A percentile compares a stretch with the other conserved stretches of the same genome.
Conservation (phyloP, 1,140 invertebrate species). For the Euglossa dilemma region DNA sequence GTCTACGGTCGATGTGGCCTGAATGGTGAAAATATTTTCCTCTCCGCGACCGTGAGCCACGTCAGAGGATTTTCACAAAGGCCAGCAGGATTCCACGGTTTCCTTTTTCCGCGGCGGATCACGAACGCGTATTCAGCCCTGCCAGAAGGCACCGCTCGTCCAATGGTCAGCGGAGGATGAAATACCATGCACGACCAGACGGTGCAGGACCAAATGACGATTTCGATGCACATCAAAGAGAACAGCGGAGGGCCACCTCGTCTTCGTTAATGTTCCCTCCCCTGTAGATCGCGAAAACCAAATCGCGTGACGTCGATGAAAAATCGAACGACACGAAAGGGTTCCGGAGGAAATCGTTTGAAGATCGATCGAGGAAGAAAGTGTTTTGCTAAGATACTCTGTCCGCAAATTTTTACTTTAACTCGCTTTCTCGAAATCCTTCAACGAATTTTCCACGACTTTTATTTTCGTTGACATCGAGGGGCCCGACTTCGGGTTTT, state of each 20-base stretch:
- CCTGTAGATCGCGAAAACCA: too few species aligned
- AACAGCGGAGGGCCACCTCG: not conserved
- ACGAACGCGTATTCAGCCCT: not conserved
- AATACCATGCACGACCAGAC: not conserved
- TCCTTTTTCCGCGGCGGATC: not conserved
- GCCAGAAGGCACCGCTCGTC: not conserved
- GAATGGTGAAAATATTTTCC: constrained; percentile 14
- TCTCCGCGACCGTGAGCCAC: not conserved
- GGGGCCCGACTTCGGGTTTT: too few species aligned
- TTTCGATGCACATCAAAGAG: constrained; percentile 19
- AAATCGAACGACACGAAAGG: not conserved
- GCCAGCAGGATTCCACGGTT: not conserved
- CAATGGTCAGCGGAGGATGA: constrained; percentile 1
- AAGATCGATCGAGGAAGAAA: not conserved
- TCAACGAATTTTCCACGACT: too few species aligned
- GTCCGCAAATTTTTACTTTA: not conserved
- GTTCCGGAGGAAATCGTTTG: not conserved
- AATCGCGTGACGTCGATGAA: not conserved
- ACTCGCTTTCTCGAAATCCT: not conserved
- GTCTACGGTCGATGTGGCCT: constrained; percentile 1
- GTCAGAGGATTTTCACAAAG: constrained; percentile 9
- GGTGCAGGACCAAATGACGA: not conserved
- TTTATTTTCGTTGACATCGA: too few species aligned
- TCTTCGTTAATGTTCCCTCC: not conserved
- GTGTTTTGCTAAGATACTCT: too few species aligned